Base-by-base conservation (phyloP, 2,113 vertebrate genomes). In the Protobothrops mucrosquamatus region DNA sequence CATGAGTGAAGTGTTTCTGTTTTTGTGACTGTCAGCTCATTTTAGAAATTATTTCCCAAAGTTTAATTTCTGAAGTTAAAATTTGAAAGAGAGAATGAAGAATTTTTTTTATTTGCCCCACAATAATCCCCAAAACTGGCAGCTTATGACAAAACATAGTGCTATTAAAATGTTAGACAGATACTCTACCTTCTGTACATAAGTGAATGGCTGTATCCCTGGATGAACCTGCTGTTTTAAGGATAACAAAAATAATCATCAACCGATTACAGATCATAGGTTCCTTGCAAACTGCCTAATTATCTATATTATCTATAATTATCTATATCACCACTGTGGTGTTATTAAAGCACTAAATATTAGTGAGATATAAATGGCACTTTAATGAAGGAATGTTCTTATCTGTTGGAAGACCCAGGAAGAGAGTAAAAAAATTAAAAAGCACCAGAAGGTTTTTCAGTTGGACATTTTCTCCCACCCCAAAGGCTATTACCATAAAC, bases 81-180 rank as follows among this genome's bases (percentile, higher is more conserved):
- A 18, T 92, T 85, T 88, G 43, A 94, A 86, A 81, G 24, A 85
- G 54, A 85, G 54, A 88, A 87, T 64, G 55, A 87, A 89, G 57
- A 29, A 46, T 74, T 93, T 95, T 54, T 87, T 46, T 39, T 4
- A 64, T 92, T 95, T 96, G 46, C 81, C 94, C 93, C 74, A 85
- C 91, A 94, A 94, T 89, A 85, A 96, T 64, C 52, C 56, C 92
- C 57, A 91, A 89, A 92, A 29, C 23, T 91, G 57, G 29, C 87
- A 89, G 90, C 0, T 69, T 59, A 12, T 64, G 0, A 43, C 43
- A 51, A 92, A 93, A 91, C 46, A 61, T 89, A 22, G 7, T 81
- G 7, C 8, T 87, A 94, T 94, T 94, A 92, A 92, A 92, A 94
- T 89, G 43, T 91, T 88, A 92, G 95, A 92, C 85, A 94, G 95